phyloP scores from a whole-genome alignment of 1,140 invertebrate species.

The Musca vetustissima region DNA sequence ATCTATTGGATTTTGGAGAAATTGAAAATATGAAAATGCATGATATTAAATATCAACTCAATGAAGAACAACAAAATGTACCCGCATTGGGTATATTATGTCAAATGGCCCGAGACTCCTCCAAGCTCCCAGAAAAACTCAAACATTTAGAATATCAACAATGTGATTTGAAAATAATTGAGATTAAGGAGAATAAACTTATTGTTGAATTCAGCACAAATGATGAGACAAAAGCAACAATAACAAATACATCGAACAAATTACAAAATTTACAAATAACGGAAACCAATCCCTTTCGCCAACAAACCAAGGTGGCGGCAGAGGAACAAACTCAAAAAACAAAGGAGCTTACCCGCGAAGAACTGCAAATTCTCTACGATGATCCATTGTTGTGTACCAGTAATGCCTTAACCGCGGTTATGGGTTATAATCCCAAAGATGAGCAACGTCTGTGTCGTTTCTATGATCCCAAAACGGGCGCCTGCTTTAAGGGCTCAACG shows the following conservation, averaged over 20 bases:
- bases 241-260: neutral
- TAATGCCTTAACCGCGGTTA: constrained; percentile 45
- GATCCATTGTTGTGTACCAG: constrained; percentile 35
- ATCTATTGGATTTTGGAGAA: constrained; percentile 26
- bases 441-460: constrained; percentile 47
- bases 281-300: neutral
- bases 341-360: constrained; percentile 7
- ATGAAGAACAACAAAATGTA: neutral
- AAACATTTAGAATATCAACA: neutral
- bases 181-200: neutral
- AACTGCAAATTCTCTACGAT: constrained; percentile 28
- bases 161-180: neutral
- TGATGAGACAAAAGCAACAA: neutral
- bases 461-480: constrained; percentile 41
- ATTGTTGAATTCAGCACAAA: neutral
- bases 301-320: neutral
- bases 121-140: neutral
- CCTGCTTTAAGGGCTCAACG: constrained; percentile 46
- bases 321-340: neutral
- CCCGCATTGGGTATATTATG: neutral
- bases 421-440: constrained; percentile 46
- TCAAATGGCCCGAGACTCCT: neutral
- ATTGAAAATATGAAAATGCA: neutral
- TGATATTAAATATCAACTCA: neutral
- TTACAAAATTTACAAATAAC: no score